These are phyloP conservation scores for Siderastrea radians DNA, from an alignment of 92 coral and sea anemone species.

Conservation along the genomic window DNA sequence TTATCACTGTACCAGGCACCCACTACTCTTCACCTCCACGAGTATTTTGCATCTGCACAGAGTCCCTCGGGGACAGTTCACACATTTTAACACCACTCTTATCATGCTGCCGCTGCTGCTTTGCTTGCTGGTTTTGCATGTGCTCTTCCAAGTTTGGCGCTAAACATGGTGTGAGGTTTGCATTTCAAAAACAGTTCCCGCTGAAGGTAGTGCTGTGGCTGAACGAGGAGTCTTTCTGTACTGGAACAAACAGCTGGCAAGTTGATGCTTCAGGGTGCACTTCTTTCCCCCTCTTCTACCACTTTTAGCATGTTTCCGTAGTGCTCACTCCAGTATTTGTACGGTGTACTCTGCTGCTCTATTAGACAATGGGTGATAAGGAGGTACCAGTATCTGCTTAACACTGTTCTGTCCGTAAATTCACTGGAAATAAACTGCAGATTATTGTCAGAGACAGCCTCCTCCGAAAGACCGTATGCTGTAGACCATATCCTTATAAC, in stretches of 20 bases:
- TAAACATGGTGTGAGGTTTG: constrained; percentile 43
- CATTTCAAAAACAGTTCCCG: constrained; percentile 59
- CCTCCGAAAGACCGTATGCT: constrained; percentile 29
- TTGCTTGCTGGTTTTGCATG: too few species aligned
- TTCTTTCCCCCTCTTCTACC: neutral
- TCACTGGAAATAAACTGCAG: constrained; percentile 45
- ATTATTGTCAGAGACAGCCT: constrained; percentile 44
- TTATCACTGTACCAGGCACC: constrained; percentile 39
- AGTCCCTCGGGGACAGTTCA: constrained; percentile 48
- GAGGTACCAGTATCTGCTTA: constrained; percentile 36
- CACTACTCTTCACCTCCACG: constrained; percentile 65
- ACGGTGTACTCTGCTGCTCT: constrained; percentile 54
- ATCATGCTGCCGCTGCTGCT: neutral
- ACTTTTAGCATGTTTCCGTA: neutral
- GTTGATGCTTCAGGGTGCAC: neutral
- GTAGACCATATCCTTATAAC: neutral
- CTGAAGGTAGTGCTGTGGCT: constrained; percentile 47
- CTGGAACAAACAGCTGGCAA: constrained; percentile 47
- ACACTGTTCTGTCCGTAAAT: constrained; percentile 32
- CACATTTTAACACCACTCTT: constrained; percentile 15
- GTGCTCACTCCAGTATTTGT: constrained; percentile 40
- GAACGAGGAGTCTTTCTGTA: constrained; percentile 58
- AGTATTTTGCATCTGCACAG: constrained; percentile 54
- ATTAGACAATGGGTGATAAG: constrained; percentile 47
- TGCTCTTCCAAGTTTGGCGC: too few species aligned